Conservation (phyloP, 2,113 vertebrate genomes). For the Cyrtonyx montezumae region DNA sequence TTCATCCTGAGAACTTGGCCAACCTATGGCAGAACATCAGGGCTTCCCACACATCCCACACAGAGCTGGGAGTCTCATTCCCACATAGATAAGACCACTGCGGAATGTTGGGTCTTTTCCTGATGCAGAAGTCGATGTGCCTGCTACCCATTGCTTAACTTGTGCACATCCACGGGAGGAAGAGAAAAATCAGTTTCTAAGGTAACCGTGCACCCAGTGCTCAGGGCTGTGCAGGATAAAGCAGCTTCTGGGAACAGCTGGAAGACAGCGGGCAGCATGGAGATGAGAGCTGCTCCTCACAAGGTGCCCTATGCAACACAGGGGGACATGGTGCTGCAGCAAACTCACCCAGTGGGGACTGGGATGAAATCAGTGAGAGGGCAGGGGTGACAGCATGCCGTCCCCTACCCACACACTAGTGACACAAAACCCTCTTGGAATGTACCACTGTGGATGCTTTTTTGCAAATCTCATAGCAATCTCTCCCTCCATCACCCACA, state of each 20-base stretch:
- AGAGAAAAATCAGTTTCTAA: constrained; percentile 54
- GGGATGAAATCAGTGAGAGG: not conserved
- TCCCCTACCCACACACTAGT: not conserved
- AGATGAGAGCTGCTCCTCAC: not conserved
- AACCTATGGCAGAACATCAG: not conserved
- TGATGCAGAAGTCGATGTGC: not conserved
- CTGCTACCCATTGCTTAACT: not conserved
- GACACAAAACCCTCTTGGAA: not conserved
- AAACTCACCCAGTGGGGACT: not conserved
- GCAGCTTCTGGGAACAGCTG: not conserved
- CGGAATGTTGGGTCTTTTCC: not conserved
- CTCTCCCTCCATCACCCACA: not conserved
- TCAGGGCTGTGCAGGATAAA: not conserved
- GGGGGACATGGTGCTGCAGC: not conserved
- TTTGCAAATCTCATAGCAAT: not conserved
- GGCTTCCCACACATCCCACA: not conserved
- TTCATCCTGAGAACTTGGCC: not conserved
- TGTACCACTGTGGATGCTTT: rapidly evolving
- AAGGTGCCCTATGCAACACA: rapidly evolving
- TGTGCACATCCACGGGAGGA: not conserved
- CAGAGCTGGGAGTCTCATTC: not conserved
- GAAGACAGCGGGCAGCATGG: rapidly evolving
- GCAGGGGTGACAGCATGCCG: not conserved
- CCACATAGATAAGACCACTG: not conserved
- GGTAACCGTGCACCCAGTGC: not conserved